A percentile compares a stretch with the other conserved stretches of the same genome.
Evolutionary conservation across 2,888 invertebrate species (phyloP).

Genomic region (Drosophila quinaria): DNA sequence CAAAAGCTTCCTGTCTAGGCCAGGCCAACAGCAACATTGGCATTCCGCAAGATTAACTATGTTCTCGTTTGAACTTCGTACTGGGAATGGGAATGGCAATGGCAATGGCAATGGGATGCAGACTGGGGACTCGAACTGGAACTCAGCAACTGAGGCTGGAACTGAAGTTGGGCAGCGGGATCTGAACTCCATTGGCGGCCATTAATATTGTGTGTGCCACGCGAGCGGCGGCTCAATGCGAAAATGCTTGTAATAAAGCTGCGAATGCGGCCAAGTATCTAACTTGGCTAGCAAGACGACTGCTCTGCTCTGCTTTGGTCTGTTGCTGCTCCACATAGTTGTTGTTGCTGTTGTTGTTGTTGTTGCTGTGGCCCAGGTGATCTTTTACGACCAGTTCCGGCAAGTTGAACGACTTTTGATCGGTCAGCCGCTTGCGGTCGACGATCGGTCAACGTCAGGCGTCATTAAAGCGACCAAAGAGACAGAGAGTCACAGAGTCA

Average conservation of each 20-base stretch:
- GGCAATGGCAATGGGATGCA: conserved; percentile 9
- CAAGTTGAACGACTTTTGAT: conserved; percentile 83
- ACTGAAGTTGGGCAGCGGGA: conserved; percentile 29
- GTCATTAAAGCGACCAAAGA: conserved; percentile 70
- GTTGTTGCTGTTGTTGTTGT: conserved; percentile 18
- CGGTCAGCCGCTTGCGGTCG: conserved; percentile 81
- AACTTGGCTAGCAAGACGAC: conserved; percentile 36
- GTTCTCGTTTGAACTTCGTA: conserved; percentile 54
- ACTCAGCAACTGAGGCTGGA: not conserved
- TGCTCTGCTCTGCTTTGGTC: conserved; percentile 14
- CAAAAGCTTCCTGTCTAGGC: conserved; percentile 58
- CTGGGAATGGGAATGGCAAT: conserved; percentile 10
- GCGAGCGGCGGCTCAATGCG: conserved; percentile 47
- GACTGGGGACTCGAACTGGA: conserved; percentile 17
- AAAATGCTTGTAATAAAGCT: conserved; percentile 51
- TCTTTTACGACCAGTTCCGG: conserved; percentile 82
- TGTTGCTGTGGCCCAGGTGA: conserved; percentile 67
- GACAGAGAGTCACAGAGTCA: conserved; percentile 19
- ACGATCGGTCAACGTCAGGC: conserved; percentile 84
- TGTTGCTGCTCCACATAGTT: conserved; percentile 69
- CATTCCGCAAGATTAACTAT: conserved; percentile 65
- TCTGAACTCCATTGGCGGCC: conserved; percentile 73
- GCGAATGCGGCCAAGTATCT: conserved; percentile 61
- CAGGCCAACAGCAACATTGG: conserved; percentile 18
- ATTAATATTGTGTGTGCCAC: conserved; percentile 75